Evolutionary conservation across 2,113 vertebrate genomes (phyloP).

Genomic region (Sterrhoptilus dennistouni): DNA sequence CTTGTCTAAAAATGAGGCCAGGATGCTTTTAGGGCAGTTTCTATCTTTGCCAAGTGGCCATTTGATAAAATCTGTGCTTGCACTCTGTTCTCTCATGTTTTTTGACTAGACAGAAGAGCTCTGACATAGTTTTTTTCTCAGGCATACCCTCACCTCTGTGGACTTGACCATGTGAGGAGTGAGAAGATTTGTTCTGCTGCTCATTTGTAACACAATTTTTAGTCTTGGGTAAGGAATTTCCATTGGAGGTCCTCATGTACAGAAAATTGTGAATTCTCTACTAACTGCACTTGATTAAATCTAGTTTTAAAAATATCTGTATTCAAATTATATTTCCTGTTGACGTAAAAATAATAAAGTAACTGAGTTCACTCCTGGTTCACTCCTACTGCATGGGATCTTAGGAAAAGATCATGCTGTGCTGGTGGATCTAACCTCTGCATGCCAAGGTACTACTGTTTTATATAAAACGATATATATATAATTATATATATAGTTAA

Average conservation of each 20-base stretch:
- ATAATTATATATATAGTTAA: background rate
- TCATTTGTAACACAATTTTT: background rate
- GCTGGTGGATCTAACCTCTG: background rate
- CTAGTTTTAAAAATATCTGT: conserved; percentile 13
- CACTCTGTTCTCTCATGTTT: background rate
- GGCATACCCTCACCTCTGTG: background rate
- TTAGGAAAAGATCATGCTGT: background rate
- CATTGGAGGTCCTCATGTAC: background rate
- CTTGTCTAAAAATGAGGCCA: background rate
- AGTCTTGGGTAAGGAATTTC: background rate
- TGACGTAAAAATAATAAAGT: conserved; percentile 49
- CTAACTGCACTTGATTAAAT: conserved; percentile 4
- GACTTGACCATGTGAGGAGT: background rate
- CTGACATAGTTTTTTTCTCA: background rate
- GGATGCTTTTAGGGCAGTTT: background rate
- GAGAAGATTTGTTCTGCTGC: background rate
- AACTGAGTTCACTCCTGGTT: background rate
- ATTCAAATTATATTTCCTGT: background rate
- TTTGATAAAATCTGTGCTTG: background rate
- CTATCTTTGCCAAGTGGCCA: background rate
- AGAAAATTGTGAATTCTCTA: background rate
- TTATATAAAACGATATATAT: background rate
- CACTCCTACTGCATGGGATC: background rate
- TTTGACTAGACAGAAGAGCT: background rate
- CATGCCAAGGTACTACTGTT: fast-evolving